A percentile compares a stretch with the other conserved stretches of the same genome.
These are phyloP conservation scores for Clitarchus hookeri DNA, from an alignment of 2,888 invertebrate genomes.

Conservation along the genomic window DNA sequence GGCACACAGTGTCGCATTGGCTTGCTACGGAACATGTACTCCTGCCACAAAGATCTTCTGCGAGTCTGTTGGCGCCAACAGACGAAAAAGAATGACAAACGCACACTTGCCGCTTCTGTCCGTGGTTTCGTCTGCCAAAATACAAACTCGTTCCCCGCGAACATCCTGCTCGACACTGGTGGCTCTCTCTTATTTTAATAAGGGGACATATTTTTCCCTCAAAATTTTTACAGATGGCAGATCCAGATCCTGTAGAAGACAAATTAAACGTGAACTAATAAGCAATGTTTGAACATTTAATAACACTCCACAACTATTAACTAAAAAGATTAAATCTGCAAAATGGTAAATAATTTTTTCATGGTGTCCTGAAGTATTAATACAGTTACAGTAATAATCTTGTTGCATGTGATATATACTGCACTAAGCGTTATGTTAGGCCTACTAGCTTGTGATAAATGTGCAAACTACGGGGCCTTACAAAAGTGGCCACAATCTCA, in stretches of 20 bases:
- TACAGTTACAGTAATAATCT: no score
- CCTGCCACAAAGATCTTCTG: not conserved
- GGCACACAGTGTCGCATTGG: not conserved
- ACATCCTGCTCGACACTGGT: not conserved
- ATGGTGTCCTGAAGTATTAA: no score
- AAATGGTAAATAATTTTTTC: no score
- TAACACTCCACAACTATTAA: no score
- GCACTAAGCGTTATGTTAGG: no score
- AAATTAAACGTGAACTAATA: no score
- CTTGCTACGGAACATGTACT: not conserved
- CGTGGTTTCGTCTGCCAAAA: not conserved
- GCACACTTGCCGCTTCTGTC: conserved; percentile 7
- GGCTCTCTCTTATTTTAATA: not conserved
- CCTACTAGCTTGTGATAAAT: no score
- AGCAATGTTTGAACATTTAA: no score
- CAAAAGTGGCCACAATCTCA: no score
- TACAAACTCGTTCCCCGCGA: not conserved
- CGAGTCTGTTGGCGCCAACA: not conserved
- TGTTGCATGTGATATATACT: no score
- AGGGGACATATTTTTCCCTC: not conserved
- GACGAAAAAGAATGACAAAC: not conserved
- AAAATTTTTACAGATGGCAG: not conserved
- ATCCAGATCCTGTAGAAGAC: not conserved
- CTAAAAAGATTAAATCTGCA: no score
- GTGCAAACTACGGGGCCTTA: no score